These are phyloP conservation scores for Mycteria americana DNA, from an alignment of 2,797 vertebrate species.

Conservation along the genomic window DNA sequence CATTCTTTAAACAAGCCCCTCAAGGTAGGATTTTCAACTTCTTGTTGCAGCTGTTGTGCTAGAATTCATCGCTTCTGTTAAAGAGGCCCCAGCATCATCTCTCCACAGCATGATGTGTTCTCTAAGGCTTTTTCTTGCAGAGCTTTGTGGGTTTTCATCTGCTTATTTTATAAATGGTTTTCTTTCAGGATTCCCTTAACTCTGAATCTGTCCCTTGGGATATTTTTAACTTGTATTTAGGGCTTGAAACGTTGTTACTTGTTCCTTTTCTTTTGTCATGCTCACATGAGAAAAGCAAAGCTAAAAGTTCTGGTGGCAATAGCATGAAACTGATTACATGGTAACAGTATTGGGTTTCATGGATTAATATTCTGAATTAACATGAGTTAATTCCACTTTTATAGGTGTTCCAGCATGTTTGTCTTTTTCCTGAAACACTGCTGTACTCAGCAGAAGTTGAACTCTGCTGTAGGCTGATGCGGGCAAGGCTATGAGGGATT, in stretches of 20 bases:
- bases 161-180: neutral
- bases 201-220: neutral
- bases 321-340: neutral
- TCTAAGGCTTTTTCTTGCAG: neutral
- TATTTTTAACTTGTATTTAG: neutral
- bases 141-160: neutral
- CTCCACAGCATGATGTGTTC: neutral
- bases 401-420: neutral
- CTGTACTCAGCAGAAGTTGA: accelerated
- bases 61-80: neutral
- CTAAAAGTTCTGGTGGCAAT: neutral
- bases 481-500: accelerated
- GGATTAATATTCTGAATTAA: neutral
- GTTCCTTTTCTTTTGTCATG: neutral
- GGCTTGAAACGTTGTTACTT: neutral
- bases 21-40: neutral
- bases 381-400: neutral
- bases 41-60: neutral
- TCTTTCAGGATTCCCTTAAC: neutral
- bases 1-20: neutral
- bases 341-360: neutral
- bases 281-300: neutral
- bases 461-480: accelerated
- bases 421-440: neutral
- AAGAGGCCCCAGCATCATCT: neutral